Evolutionary conservation across 2,797 vertebrate genomes (phyloP), one percentile per base, ranked within the genome.

Genomic region (Pipistrellus pygmaeus): DNA sequence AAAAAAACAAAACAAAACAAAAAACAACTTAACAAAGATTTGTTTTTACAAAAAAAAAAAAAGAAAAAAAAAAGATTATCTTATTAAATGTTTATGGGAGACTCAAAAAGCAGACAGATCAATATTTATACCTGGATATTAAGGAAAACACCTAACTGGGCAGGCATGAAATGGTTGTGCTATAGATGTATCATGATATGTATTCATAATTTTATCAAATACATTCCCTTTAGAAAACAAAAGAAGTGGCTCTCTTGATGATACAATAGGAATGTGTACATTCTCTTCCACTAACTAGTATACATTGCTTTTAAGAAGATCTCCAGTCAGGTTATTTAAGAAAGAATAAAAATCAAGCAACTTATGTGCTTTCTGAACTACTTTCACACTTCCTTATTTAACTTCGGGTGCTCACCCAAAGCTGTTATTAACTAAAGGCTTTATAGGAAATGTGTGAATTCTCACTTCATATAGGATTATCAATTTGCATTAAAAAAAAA

Each of bases 371-470:
- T 90, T 81, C 69, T 51, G 44, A 91, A 87, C 35, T 64, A 44
- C 3, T 76, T 91, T 94, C 60, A 87, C 23, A 78, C 21, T n/a
- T 93, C 13, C 12, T 90, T 88, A 53, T 66, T 94, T 78, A 55
- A 55, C 38, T 53, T 85, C 48, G 15, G 51, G 13, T 14, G 87
- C 77, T 90, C 69, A 90, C 8, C 8, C 71, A 14, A 84, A 71
- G 8, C 51, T 90, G 41, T 90, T 77, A 82, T 66, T 53, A 75
- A 78, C 60, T 80, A 41, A 73, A 83, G 62, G 8, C 12, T 66
- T 90, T 78, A 66, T 69, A 38, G 60, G 18, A 91, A 87, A 89
- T 64, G 30, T 93, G 78, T 91, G 68, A 96, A 88, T 91, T 94
- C 62, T 94, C 55, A 90, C 41, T 83, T 90, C 12, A 48, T 66